phyloP scores from a whole-genome alignment of 2,797 vertebrate genomes.

The Thaleichthys pacificus region DNA sequence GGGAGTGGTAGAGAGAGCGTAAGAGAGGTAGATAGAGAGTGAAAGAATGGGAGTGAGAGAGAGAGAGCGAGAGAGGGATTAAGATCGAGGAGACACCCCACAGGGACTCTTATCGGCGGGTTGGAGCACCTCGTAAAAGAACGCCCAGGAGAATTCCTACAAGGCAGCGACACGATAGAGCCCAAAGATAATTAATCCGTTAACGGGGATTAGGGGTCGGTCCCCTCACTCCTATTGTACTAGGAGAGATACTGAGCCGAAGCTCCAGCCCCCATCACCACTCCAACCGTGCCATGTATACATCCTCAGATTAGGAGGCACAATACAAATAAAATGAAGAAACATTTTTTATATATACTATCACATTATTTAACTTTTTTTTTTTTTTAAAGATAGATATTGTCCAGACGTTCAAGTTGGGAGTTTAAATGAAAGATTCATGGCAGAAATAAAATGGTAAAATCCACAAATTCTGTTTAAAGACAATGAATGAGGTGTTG shows the following conservation, averaged over 20 bases:
- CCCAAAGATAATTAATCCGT: constrained; percentile 69
- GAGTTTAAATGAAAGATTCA: constrained; percentile 21
- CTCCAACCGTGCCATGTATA: constrained; percentile 54
- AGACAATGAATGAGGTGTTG: constrained; percentile 53
- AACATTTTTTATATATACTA: not conserved
- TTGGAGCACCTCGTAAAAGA: constrained; percentile 56
- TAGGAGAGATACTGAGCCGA: constrained; percentile 35
- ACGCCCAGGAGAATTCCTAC: constrained; percentile 53
- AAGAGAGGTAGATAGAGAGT: constrained; percentile 22
- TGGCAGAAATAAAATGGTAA: constrained; percentile 5
- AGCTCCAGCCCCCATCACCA: constrained; percentile 48
- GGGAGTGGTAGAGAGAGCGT: constrained; percentile 36
- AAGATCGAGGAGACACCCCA: constrained; percentile 73
- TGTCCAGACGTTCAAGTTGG: constrained; percentile 19
- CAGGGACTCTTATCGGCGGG: constrained; percentile 65
- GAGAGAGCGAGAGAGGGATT: constrained; percentile 44
- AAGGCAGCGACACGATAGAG: constrained; percentile 57
- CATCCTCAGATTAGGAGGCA: constrained; percentile 36
- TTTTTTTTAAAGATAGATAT: not conserved
- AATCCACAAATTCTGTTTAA: constrained; percentile 54
- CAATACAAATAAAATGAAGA: constrained; percentile 35
- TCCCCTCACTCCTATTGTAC: constrained; percentile 52
- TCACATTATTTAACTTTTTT: no score
- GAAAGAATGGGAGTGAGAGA: constrained; percentile 35
- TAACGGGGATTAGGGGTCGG: constrained; percentile 62